Base-by-base conservation (phyloP, 2,888 invertebrate genomes). In the Rhingia rostrata region DNA sequence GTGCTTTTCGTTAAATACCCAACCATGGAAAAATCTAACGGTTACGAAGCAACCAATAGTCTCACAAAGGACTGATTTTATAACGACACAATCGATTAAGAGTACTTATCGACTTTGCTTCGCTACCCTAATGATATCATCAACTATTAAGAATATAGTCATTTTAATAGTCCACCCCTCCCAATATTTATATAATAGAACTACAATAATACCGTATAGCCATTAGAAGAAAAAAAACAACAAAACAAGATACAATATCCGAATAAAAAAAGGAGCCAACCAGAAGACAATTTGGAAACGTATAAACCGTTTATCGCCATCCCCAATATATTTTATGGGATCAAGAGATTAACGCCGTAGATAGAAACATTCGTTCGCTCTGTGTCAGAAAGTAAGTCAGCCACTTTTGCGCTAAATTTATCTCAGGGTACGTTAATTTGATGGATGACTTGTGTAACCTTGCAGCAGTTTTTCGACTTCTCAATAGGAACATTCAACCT, bases 301-400 rank as follows among this genome's bases (percentile, higher is more conserved):
- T 74, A 80, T 84, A 80, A 84, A 80, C 64, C 80, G 84, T 84
- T 84, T 80, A 84, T 80, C 75, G 80, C 84, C 66, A 84, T 80
- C 74, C 70, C 53, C 74, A 80, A 84, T 80, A 84, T 84, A 84
- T 84, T 84, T 84, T 84, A 84, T 80, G 80, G 80, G 84, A 84
- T 80, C 80, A 84, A 80, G 80, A 80, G 84, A 84, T 84, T 84
- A 84, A 84, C 84, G 84, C 84, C 84, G 74, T 9, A 64, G 84
- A 84, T 74, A 70, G 80, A 74, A 66, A 74, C 74, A 75, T 83
- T 74, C 74, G 53, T 79, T 64, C 63, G 58, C 33, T 56, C 32
- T 70, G 64, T 80, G 84, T 80, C 80, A 70, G 60, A 80, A 80
- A 80, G 63, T 84, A 84, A 84, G 80, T 74, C 74, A 58, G 80